Evolutionary conservation across 2,888 invertebrate genomes (phyloP).

Genomic region (Synanthedon tipuliformis): DNA sequence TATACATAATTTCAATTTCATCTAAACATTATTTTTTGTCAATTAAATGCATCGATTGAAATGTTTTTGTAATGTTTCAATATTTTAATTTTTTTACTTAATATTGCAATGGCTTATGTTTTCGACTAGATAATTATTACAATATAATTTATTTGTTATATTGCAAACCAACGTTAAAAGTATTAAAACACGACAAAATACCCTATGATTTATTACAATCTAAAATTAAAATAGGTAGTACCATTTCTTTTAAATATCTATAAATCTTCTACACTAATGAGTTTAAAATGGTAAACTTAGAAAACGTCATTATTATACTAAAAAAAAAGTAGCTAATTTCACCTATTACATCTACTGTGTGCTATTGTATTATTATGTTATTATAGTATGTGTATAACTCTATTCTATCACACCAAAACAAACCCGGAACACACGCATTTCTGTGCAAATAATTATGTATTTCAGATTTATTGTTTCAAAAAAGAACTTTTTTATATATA

Average conservation of each 20-base stretch:
- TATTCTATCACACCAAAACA: no score
- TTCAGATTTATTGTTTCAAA: no score
- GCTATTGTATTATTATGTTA: background rate
- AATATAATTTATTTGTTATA: conserved; percentile 9
- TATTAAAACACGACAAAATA: background rate
- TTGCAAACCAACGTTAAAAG: conserved; percentile 7
- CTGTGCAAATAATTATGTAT: no score
- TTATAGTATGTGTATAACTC: background rate
- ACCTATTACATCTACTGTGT: conserved; percentile 2
- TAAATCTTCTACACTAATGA: background rate
- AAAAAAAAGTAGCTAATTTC: background rate
- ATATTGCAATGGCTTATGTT: conserved; percentile 68
- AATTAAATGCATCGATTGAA: conserved; percentile 13
- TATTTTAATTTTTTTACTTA: conserved; percentile 24
- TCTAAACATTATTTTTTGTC: background rate
- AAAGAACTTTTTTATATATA: no score
- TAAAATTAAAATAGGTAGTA: background rate
- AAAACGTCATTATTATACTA: background rate
- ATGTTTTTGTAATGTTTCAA: conserved; percentile 16
- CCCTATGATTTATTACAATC: background rate
- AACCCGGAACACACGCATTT: no score
- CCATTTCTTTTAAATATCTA: background rate
- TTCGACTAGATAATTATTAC: conserved; percentile 66
- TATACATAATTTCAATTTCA: background rate
- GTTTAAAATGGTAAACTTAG: conserved; percentile 13